Percentiles rank a stretch among this genome's conserved stretches.
phyloP scores from a whole-genome alignment of 1,140 invertebrate species.

The Pseudomyrmex dendroicus region DNA sequence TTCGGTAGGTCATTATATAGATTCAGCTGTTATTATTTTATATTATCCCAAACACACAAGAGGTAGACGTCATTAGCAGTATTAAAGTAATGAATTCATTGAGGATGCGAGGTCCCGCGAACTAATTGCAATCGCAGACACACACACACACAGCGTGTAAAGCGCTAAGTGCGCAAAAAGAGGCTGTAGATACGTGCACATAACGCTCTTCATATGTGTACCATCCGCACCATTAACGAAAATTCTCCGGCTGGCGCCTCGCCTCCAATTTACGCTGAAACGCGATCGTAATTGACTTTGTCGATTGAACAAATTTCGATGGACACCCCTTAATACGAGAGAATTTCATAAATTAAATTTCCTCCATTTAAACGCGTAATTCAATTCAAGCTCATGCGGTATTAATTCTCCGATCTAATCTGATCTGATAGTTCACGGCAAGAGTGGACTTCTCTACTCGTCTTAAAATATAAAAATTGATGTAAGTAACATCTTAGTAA shows the following conservation, averaged over 20 bases:
- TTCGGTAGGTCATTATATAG: neutral
- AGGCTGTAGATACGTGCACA: conserved; percentile 20
- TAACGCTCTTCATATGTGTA: conserved; percentile 24
- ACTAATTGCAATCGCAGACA: conserved; percentile 45
- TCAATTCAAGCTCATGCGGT: conserved; percentile 20
- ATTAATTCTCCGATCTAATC: conserved; percentile 23
- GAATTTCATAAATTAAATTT: conserved; percentile 44
- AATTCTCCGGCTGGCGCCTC: conserved; percentile 18
- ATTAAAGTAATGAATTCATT: conserved; percentile 37
- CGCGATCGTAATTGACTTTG: conserved; percentile 56
- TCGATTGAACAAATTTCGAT: conserved; percentile 51
- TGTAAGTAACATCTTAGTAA: neutral
- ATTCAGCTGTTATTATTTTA: conserved; percentile 36
- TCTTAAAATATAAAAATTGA: neutral
- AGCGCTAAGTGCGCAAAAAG: conserved; percentile 50
- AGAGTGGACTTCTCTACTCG: neutral
- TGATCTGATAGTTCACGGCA: neutral
- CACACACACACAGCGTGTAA: neutral
- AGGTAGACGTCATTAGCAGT: conserved; percentile 46
- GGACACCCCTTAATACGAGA: conserved; percentile 30
- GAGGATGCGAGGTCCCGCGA: conserved; percentile 11
- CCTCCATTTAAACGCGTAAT: conserved; percentile 51
- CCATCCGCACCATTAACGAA: conserved; percentile 43
- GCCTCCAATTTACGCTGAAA: conserved; percentile 53
- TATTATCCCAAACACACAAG: conserved; percentile 23